Base-by-base conservation (phyloP, 2,113 vertebrate species). In the Tenebrosternarchus preto region DNA sequence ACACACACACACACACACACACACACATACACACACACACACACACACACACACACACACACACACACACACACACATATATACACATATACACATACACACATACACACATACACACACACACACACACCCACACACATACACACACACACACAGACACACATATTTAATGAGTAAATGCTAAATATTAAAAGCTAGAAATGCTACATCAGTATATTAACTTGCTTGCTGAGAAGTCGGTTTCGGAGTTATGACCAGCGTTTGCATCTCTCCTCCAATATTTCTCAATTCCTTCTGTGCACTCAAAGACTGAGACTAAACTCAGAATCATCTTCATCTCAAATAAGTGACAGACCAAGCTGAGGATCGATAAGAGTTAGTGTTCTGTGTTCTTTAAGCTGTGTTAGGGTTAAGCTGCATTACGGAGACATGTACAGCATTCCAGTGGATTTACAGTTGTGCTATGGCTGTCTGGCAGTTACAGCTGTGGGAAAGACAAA, bases 1-100 rank as follows among this genome's bases (percentile, higher is more conserved):
- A 59, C 27, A 64, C 61, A 67, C 60, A 59, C 50, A 68, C 8
- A 25, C 29, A 75, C 43, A n/a, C n/a, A 8, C 43, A 57, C 50
- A 43, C 50, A 59, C 63, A 75, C 29, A 24, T n/a, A 80, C 39
- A 80, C 15, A 43, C 61, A 67, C 8, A 81, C 6, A 63, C 68
- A 71, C 27, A 78, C 43, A 67, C 36, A 68, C 59, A 63, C n/a
- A 39, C 36, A 36, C 57, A 50, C 57, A 56, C 19, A 25, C 70
- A 80, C 39, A 74, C 70, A 55, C 15, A 50, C 59, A 64, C 27
- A 80, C 15, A 8, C 22, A 50, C 15, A 53, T 0, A 50, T 0
- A 20, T 31, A 29, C 24, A 61, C 22, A 39, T n/a, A n/a, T n/a
- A n/a, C n/a, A n/a, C n/a, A n/a, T n/a, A n/a, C n/a, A n/a, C n/a